Evolutionary conservation across 2,888 invertebrate species (phyloP), one percentile per base, ranked within the genome.

Genomic region (Philonicus albiceps): DNA sequence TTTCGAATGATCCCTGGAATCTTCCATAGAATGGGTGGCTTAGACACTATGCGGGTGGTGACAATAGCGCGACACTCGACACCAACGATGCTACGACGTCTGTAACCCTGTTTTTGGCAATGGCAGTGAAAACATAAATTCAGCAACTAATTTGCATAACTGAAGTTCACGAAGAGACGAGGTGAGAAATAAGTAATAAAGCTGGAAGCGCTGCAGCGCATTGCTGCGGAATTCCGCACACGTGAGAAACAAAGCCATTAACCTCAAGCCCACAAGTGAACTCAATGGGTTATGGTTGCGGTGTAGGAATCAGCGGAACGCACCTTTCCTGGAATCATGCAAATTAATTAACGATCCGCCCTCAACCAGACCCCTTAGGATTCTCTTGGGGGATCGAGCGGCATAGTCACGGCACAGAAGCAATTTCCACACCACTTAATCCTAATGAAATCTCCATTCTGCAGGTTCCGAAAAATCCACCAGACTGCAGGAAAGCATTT

Each of bases 81-180:
- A 22, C 22, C 83, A 72, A 8, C 64, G 7, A 43, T 43, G 64
- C 22, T n/a, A 2, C 64, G 8, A 22, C 64, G 64, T 40, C 34
- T 37, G 72, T 73, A 84, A 84, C 73, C 84, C 40, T 27, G 84
- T 73, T 84, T 81, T 84, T 84, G 84, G 84, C 84, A 84, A 73
- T 84, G 84, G 84, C 84, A 84, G 84, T 84, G 84, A 84, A 84
- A 84, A 84, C 84, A 43, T 84, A 84, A 81, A 72, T 73, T 49
- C 84, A 84, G 84, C 43, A 73, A 84, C 84, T 84, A 22, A 84
- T 84, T 84, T 84, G 72, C 84, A 84, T 84, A 84, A 73, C 84
- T 84, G 81, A 81, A 64, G 55, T 30, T 55, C 49, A 22, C 16
- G 76, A 40, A 64, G 64, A 27, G 19, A 1, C 22, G 19, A 55